phyloP scores from a whole-genome alignment of 1,140 invertebrate species.

The Lasioglossum albipes region DNA sequence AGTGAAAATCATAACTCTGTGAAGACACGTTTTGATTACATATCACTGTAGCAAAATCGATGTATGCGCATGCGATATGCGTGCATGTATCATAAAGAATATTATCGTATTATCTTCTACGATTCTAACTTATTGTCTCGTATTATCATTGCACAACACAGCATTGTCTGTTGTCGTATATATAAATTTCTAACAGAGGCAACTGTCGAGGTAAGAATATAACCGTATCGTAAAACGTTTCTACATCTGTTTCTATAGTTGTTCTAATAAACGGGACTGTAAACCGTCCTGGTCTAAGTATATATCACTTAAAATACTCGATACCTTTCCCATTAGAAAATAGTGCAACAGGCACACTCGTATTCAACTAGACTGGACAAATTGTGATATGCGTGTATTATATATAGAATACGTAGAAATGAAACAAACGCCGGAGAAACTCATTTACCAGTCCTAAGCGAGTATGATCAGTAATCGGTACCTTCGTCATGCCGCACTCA shows the following conservation, averaged over 20 bases:
- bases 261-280: constrained; percentile 22
- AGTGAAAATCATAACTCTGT: constrained; percentile 39
- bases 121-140: constrained; percentile 61
- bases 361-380: constrained; percentile 19
- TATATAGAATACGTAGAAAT: constrained; percentile 27
- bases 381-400: constrained; percentile 41
- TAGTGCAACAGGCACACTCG: constrained; percentile 33
- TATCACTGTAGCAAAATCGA: constrained; percentile 48
- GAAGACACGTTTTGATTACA: constrained; percentile 53
- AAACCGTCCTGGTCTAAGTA: constrained; percentile 14
- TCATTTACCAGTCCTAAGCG: constrained; percentile 25
- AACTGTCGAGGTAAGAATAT: constrained; percentile 51
- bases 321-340: constrained; percentile 29
- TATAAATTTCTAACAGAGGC: constrained; percentile 57
- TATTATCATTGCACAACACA: constrained; percentile 51
- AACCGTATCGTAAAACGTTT: constrained; percentile 41
- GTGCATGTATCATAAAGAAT: constrained; percentile 32
- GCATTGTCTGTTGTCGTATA: constrained; percentile 39
- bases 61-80: constrained; percentile 14
- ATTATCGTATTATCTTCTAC: constrained; percentile 16
- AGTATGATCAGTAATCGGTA: constrained; percentile 23
- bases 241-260: constrained; percentile 24
- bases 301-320: constrained; percentile 30
- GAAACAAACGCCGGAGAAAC: constrained; percentile 31
- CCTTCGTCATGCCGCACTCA: constrained; percentile 60